Evolutionary conservation across 1,140 invertebrate genomes (phyloP), one percentile per base, ranked within the genome.

Genomic region (Galleria mellonella): DNA sequence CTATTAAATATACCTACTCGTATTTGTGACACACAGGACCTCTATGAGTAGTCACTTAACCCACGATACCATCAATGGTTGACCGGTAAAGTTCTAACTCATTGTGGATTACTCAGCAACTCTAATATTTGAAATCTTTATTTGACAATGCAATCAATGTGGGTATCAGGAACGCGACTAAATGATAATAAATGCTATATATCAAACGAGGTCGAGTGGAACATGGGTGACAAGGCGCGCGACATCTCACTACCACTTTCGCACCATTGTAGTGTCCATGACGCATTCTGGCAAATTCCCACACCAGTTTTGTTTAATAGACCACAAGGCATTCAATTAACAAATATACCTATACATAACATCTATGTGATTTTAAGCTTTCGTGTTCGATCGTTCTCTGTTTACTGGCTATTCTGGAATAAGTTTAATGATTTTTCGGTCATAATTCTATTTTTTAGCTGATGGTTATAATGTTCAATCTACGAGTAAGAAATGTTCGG

Each of bases 141-240:
- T 37, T 43, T 50, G 49, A 59, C 58, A 67, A 67, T 64, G 45
- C 47, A 67, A 72, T 75, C 72, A 59, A 75, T 64, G 55, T 75
- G 45, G 62, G 66, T 66, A 68, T 72, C 71, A 70, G 52, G 68
- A 60, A 53, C 71, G 47, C 57, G 46, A 45, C 36, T 39, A 59
- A 55, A 47, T 52, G 36, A 46, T 62, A 56, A 62, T 66, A 58
- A 62, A 58, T 66, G 50, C 27, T 29, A 6, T 40, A 43, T 15
- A 23, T 15, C 9, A 31, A 62, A 57, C 48, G 49, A 39, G 63
- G 63, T 55, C 63, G 37, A 9, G 41, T n/a, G 35, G 23, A 39
- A 23, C 27, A 38, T 28, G 11, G 50, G 36, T 48, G 55, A 51
- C 55, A 49, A 35, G 48, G 50, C 42, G 36, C 43, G 37, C 29